phyloP scores from a whole-genome alignment of 2,113 vertebrate genomes.

The Rhabdornis inornatus region DNA sequence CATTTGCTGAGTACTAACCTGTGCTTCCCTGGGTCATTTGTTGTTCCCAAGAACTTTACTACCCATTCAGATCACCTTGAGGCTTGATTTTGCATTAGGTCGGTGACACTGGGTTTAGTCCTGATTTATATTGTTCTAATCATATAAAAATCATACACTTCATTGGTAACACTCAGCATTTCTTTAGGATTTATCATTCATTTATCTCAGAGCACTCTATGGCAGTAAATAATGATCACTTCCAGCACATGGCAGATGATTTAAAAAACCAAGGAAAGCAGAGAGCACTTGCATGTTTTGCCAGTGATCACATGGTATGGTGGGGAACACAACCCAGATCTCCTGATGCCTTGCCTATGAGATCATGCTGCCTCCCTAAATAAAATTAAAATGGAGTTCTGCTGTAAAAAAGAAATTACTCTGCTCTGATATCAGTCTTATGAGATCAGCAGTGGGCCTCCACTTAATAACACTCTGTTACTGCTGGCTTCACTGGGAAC shows the following conservation, averaged over 20 bases:
- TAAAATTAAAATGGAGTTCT: slow-evolving; percentile 39
- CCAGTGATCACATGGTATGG: slow-evolving; percentile 10
- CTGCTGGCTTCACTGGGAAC: neutral
- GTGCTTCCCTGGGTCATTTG: neutral
- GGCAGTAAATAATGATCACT: slow-evolving; percentile 10
- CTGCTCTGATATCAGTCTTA: slow-evolving; percentile 15
- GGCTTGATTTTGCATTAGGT: neutral
- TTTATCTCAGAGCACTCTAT: slow-evolving; percentile 10
- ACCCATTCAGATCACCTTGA: neutral
- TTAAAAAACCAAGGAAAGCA: neutral
- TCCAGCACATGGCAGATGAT: neutral
- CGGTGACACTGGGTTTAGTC: neutral
- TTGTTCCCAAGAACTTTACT: neutral
- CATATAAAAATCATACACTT: neutral
- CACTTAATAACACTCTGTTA: neutral
- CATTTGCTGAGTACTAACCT: neutral
- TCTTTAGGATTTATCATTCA: slow-evolving; percentile 10
- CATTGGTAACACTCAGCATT: slow-evolving; percentile 8
- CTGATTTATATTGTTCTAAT: neutral
- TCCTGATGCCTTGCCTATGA: slow-evolving; percentile 48
- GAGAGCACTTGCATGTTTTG: neutral
- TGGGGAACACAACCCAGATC: neutral
- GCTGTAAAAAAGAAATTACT: slow-evolving; percentile 15
- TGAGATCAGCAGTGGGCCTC: slow-evolving; percentile 19
- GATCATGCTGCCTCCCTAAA: slow-evolving; percentile 41